These are phyloP conservation scores for Tragelaphus strepsiceros DNA, from an alignment of 2,113 vertebrate genomes.

Conservation along the genomic window DNA sequence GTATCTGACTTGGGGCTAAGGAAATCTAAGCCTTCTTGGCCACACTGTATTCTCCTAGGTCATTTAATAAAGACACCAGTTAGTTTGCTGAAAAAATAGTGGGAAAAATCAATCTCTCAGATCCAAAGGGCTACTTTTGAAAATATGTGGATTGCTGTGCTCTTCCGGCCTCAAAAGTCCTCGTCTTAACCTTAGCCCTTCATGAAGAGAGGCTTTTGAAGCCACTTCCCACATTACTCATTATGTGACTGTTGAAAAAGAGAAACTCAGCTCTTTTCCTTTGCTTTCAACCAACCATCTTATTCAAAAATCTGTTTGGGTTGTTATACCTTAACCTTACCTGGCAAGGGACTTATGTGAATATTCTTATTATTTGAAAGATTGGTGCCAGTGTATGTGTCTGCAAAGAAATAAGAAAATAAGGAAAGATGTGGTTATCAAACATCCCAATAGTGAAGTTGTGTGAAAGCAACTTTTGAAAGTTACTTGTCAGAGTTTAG, in stretches of 20 bases:
- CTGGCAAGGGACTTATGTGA: background rate
- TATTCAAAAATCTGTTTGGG: background rate
- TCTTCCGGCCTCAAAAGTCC: background rate
- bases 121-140: background rate
- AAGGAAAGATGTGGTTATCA: background rate
- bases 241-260: background rate
- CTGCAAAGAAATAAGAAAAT: background rate
- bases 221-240: background rate
- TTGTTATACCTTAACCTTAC: background rate
- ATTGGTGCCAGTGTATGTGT: background rate
- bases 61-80: background rate
- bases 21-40: background rate
- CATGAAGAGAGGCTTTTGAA: background rate
- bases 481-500: background rate
- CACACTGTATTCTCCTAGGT: background rate
- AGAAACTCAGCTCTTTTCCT: background rate
- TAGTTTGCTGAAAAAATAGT: background rate
- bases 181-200: background rate
- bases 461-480: background rate
- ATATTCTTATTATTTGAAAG: slow-evolving; percentile 15
- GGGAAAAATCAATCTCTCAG: background rate
- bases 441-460: background rate
- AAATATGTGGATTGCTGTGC: background rate
- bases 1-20: background rate
- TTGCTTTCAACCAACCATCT: background rate